Evolutionary conservation across 1,140 invertebrate genomes (phyloP).

Genomic region (Temnothorax nylanderi): DNA sequence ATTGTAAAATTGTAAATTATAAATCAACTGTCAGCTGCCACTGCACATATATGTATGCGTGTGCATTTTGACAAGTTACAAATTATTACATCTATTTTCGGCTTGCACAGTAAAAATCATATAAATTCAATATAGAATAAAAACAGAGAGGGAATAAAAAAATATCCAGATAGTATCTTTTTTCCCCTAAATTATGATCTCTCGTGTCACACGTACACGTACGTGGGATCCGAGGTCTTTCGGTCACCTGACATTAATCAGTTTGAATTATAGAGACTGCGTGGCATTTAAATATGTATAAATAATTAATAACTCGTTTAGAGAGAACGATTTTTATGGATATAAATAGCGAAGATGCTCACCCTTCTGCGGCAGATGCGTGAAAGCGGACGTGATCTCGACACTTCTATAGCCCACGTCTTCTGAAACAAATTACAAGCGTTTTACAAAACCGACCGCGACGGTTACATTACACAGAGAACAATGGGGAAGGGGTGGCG

Average conservation of each 20-base stretch:
- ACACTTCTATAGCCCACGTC: constrained; percentile 86
- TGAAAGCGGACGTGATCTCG: constrained; percentile 86
- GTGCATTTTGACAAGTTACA: not conserved
- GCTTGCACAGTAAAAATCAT: not conserved
- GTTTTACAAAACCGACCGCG: constrained; percentile 35
- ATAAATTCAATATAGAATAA: not conserved
- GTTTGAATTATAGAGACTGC: not conserved
- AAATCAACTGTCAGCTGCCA: not conserved
- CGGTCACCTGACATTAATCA: not conserved
- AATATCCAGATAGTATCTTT: not conserved
- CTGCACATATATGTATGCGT: not conserved
- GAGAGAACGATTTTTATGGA: not conserved
- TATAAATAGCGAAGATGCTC: constrained; percentile 57
- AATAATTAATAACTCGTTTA: not conserved
- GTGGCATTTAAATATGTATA: not conserved
- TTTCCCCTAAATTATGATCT: not conserved
- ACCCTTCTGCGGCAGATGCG: constrained; percentile 86
- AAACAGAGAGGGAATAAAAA: not conserved
- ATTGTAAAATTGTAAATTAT: not conserved
- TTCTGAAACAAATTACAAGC: constrained; percentile 85
- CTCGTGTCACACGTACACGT: not conserved
- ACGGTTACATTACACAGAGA: not conserved
- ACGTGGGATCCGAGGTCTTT: not conserved
- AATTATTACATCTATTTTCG: not conserved
- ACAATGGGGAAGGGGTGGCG: too few species aligned